phyloP scores from a whole-genome alignment of 2,797 vertebrate species.

The Okamejei kenojei region DNA sequence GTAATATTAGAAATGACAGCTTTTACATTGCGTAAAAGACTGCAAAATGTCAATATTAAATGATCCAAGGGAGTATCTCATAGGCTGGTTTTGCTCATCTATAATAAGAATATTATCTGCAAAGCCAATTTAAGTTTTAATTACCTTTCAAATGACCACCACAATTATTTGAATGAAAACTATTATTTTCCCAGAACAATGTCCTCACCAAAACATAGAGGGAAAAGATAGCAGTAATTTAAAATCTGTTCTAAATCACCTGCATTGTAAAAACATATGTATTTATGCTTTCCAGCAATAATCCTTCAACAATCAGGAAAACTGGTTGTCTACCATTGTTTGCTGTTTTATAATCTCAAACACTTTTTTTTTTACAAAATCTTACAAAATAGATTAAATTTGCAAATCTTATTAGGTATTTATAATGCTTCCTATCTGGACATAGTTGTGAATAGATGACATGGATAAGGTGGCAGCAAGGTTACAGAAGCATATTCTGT shows the following conservation, averaged over 20 bases:
- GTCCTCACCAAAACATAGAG: neutral
- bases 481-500: neutral
- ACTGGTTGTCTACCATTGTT: neutral
- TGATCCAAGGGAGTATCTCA: neutral
- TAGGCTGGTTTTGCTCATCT: neutral
- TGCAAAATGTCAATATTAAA: conserved; percentile 1
- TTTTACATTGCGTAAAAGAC: conserved; percentile 21
- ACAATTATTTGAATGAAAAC: neutral
- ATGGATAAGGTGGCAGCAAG: too few relatives aligned
- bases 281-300: neutral
- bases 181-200: neutral
- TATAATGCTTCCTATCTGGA: neutral
- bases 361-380: too few relatives aligned
- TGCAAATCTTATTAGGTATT: neutral
- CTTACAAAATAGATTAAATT: neutral
- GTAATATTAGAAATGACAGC: neutral
- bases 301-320: neutral
- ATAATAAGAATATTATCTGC: neutral
- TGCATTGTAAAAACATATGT: neutral
- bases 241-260: neutral
- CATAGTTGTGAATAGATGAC: neutral
- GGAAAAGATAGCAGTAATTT: neutral
- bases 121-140: conserved; percentile 21
- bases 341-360: neutral
- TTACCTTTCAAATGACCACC: neutral